Percentiles rank a stretch among this genome's conserved stretches.
phyloP scores from a whole-genome alignment of 2,113 vertebrate genomes.

The Ictidomys tridecemlineatus region DNA sequence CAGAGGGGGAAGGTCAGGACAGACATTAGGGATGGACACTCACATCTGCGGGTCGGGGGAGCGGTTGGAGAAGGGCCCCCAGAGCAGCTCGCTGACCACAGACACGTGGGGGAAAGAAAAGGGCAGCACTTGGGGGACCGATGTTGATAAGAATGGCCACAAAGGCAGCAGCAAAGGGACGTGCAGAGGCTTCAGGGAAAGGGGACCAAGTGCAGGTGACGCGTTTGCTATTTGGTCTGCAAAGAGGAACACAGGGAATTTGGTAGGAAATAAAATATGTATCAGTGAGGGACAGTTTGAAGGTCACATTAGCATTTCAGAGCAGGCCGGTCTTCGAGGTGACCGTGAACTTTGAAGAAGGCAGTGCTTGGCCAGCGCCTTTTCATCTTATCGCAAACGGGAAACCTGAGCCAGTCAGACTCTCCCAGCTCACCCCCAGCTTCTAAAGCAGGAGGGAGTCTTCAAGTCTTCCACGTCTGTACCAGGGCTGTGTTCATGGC shows the following conservation, averaged over 20 bases:
- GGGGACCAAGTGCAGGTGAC: neutral
- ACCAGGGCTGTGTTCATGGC: neutral
- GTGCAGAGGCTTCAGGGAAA: accelerated
- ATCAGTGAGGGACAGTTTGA: neutral
- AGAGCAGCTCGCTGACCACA: accelerated
- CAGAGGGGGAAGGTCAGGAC: neutral
- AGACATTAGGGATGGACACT: accelerated
- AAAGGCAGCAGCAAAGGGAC: accelerated
- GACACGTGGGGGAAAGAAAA: too few species aligned
- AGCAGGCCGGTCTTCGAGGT: neutral
- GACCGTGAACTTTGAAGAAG: neutral
- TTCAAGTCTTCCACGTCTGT: too few species aligned
- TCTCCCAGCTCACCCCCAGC: accelerated
- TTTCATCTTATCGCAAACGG: neutral
- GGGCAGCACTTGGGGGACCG: neutral
- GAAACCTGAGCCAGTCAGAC: accelerated
- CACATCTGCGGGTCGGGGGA: too few species aligned
- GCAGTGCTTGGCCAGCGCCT: neutral
- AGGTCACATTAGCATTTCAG: neutral
- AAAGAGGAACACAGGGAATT: neutral
- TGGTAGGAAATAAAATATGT: neutral
- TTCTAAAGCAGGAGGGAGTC: neutral
- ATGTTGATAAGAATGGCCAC: too few species aligned
- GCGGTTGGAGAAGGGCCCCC: accelerated
- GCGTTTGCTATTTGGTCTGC: neutral